phyloP scores from a whole-genome alignment of 2,113 vertebrate species.

The Mus pahari region DNA sequence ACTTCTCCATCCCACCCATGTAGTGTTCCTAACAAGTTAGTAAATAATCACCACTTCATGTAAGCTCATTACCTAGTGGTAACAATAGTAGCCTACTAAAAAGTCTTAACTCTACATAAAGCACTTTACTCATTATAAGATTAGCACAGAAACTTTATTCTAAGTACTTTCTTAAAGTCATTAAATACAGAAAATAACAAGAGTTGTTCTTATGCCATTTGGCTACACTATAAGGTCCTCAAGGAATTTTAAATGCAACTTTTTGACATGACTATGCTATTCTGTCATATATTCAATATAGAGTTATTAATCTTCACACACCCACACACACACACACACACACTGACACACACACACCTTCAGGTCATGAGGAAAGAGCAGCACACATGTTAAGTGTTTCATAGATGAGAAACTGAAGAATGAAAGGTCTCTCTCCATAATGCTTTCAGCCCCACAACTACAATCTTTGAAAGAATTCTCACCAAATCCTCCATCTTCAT shows the following conservation, averaged over 20 bases:
- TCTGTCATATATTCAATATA: conserved; percentile 21
- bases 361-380: neutral
- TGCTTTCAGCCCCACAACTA: neutral
- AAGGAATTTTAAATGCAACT: conserved; percentile 12
- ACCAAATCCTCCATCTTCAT: rapidly evolving
- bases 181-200: conserved; percentile 23
- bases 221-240: neutral
- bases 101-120: neutral
- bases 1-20: neutral
- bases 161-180: neutral
- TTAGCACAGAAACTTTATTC: neutral
- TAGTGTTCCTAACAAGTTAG: conserved; percentile 41
- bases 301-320: neutral
- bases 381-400: neutral
- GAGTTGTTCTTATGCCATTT: neutral
- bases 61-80: neutral
- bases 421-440: neutral
- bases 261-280: neutral
- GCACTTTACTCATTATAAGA: neutral
- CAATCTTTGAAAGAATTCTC: neutral
- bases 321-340: neutral
- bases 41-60: conserved; percentile 13
- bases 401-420: neutral
- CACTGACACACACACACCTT: neutral
- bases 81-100: conserved; percentile 39